A percentile compares a stretch with the other conserved stretches of the same genome.
These are phyloP conservation scores for Pagrus major DNA, from an alignment of 2,113 vertebrate species.

Conservation along the genomic window DNA sequence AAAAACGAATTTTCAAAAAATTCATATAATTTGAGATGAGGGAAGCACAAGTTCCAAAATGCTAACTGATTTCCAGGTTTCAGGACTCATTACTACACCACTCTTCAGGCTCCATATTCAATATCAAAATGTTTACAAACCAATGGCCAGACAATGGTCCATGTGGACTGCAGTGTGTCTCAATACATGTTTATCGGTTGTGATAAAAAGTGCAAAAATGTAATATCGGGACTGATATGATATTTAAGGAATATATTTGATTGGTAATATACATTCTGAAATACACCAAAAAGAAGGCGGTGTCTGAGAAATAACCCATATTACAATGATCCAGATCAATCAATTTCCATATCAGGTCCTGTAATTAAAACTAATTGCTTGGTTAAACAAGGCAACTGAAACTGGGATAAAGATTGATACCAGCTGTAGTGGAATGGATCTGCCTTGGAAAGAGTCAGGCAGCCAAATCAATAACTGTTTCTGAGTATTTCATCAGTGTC, in stretches of 20 bases:
- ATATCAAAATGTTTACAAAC: not conserved
- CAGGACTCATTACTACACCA: too few species aligned
- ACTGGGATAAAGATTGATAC: slow-evolving; percentile 70
- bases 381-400: slow-evolving; percentile 60
- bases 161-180: not conserved
- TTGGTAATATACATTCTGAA: not conserved
- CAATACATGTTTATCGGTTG: not conserved
- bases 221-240: not conserved
- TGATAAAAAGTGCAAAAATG: not conserved
- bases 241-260: not conserved
- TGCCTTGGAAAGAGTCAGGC: slow-evolving; percentile 49
- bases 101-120: too few species aligned
- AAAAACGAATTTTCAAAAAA: too few species aligned
- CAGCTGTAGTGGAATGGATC: slow-evolving; percentile 53
- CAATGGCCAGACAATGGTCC: not conserved
- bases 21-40: too few species aligned
- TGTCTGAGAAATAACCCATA: slow-evolving; percentile 17
- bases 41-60: too few species aligned
- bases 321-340: slow-evolving; percentile 54
- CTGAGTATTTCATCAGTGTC: slow-evolving; percentile 74
- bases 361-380: slow-evolving; percentile 77
- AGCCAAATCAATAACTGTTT: slow-evolving; percentile 71
- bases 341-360: slow-evolving; percentile 61
- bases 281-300: not conserved
- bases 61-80: too few species aligned